Conservation (phyloP, 2,888 invertebrate genomes). For the Cheilosia impressa region DNA sequence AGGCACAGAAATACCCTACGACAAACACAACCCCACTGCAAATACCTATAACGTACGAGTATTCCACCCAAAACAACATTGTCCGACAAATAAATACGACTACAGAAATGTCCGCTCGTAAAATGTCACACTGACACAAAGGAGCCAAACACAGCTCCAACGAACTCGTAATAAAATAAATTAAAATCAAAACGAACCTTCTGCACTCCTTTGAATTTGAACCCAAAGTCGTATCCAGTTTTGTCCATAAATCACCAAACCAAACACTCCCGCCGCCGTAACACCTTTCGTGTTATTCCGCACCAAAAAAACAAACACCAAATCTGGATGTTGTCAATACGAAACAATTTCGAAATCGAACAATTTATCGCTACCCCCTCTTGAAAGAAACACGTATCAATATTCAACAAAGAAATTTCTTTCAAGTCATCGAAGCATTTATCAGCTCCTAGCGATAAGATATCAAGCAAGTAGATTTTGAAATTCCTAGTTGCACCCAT, state of each 20-base stretch:
- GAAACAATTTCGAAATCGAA: slow-evolving; percentile 17
- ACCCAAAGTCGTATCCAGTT: slow-evolving; percentile 8
- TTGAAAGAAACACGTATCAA: neutral
- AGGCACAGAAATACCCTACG: too few species aligned
- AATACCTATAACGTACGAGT: too few species aligned
- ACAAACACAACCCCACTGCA: too few species aligned
- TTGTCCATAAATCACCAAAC: slow-evolving; percentile 36
- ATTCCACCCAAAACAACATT: too few species aligned
- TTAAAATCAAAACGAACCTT: slow-evolving; percentile 9
- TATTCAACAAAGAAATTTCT: slow-evolving; percentile 14
- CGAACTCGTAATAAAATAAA: slow-evolving; percentile 9
- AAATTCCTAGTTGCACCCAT: slow-evolving; percentile 22
- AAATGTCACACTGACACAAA: neutral
- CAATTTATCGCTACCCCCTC: slow-evolving; percentile 8
- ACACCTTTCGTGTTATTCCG: slow-evolving; percentile 26
- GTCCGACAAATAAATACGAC: too few species aligned
- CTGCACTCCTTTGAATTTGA: neutral
- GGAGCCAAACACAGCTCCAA: neutral
- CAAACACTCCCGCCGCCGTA: neutral
- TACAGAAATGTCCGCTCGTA: too few species aligned
- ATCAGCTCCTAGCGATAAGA: slow-evolving; percentile 56
- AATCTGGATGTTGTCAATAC: slow-evolving; percentile 7
- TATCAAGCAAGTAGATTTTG: slow-evolving; percentile 27
- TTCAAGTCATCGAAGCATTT: slow-evolving; percentile 45
- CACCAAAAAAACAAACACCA: neutral